Evolutionary conservation across 2,113 vertebrate species (phyloP), one percentile per base, ranked within the genome.

Genomic region (Pongo pygmaeus): DNA sequence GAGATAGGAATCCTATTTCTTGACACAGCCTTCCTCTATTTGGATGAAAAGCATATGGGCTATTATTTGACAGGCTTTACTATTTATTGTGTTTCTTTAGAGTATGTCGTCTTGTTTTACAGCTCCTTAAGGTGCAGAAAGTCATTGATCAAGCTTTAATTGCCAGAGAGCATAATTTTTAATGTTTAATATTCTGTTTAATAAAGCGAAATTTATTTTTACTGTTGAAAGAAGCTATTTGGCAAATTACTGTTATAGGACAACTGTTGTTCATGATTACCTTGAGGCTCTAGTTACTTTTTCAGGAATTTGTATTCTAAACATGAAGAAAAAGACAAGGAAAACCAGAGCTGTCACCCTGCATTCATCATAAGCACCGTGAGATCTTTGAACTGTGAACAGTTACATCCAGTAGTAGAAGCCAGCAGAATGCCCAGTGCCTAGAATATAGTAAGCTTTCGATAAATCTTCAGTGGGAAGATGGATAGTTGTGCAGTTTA

Each of bases 171-270:
- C 50, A 35, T 84, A 59, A 92, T 94, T 93, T 89, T 93, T 84
- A 64, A 64, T 81, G 52, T 93, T 90, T 94, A 55, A 59, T 94
- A 35, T 92, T 85, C 79, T 74, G 3, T 93, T 75, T 93, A 89
- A 84, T 86, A 88, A 89, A 94, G 27, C 18, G 67, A 10, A 84
- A 43, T 59, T 25, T 40, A 48, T 89, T 92, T 89, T 64, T 78
- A 75, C 59, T 91, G 35, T 27, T 91, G 57, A 93, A 93, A 74
- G 83, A 95, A 83, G 22, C 57, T 91, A 0, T 83, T 50, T 91
- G 75, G 77, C 59, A 91, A 87, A 70, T 52, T 93, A 18, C 16
- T 89, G 3, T 40, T 81, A 91, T 14, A 77, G 25, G 77, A 59
- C 40, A 81, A 8, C 40, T 91, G 4, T 91, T 93, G 50, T 48